Percentiles rank a stretch among this genome's conserved stretches.
phyloP scores from a whole-genome alignment of 1,140 invertebrate species.

The Sinella curviseta region DNA sequence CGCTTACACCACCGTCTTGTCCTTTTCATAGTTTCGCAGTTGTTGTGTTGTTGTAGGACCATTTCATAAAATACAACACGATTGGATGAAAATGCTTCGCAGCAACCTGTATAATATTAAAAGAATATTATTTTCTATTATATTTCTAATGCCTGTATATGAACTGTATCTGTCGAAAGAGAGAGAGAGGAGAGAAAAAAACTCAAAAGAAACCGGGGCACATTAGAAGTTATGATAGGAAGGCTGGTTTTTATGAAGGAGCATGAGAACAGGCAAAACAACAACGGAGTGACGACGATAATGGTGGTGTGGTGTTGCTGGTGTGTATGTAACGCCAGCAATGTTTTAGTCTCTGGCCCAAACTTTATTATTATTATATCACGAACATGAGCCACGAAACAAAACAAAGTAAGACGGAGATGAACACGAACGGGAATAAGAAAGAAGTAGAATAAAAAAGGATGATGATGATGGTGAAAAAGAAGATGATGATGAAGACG shows the following conservation, averaged over 20 bases:
- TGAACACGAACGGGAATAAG: not conserved
- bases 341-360: not conserved
- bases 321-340: not conserved
- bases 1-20: no score
- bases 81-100: no score
- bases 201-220: not conserved
- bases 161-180: conserved; percentile 14
- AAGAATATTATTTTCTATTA: not conserved
- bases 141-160: not conserved
- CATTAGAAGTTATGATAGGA: conserved; percentile 15
- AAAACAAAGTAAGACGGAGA: conserved; percentile 12
- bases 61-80: conserved; percentile 11
- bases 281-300: not conserved
- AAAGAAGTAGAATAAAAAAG: not conserved
- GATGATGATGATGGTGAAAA: not conserved
- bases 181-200: not conserved
- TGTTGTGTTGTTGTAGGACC: not conserved
- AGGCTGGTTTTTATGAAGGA: conserved; percentile 6
- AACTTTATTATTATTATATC: conserved; percentile 21
- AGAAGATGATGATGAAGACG: not conserved
- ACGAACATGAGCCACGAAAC: conserved; percentile 22
- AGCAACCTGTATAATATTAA: no score
- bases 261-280: not conserved
- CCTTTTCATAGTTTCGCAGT: no score
- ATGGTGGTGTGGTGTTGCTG: not conserved